These are phyloP conservation scores for Perizoma affinitatum DNA, from an alignment of 2,888 invertebrate species.

Conservation along the genomic window DNA sequence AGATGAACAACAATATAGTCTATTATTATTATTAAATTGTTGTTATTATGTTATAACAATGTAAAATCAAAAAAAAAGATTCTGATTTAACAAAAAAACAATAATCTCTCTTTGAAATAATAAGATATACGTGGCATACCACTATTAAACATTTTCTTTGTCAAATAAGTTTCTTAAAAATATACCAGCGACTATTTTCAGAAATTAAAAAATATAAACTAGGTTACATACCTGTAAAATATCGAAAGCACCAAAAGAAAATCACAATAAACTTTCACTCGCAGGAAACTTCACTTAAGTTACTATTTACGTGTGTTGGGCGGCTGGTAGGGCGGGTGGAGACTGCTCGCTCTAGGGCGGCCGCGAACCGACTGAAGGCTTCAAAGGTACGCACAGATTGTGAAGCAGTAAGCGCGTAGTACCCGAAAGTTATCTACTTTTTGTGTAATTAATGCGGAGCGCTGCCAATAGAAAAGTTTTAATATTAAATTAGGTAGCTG, in stretches of 20 bases:
- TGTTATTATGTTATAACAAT: too few species aligned
- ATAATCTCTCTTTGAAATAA: too few species aligned
- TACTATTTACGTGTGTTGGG: conserved; percentile 14
- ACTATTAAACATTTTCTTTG: too few species aligned
- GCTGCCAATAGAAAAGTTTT: too few species aligned
- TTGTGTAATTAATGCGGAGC: neutral
- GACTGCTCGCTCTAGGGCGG: conserved; percentile 23
- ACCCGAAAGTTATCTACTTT: neutral
- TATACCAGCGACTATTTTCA: too few species aligned
- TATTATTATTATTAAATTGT: too few species aligned
- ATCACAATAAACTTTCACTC: conserved; percentile 19
- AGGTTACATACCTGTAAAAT: conserved; percentile 13
- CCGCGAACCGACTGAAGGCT: conserved; percentile 29
- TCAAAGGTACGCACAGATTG: conserved; percentile 17
- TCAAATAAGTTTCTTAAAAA: too few species aligned
- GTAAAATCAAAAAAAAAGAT: too few species aligned
- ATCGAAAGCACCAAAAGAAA: neutral
- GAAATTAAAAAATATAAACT: neutral
- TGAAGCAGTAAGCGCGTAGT: conserved; percentile 7
- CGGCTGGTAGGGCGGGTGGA: conserved; percentile 25
- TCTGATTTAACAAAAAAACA: too few species aligned
- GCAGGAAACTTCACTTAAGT: conserved; percentile 26
- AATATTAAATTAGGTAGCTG: too few species aligned
- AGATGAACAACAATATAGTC: too few species aligned
- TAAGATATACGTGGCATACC: too few species aligned